Evolutionary conservation across 2,113 vertebrate genomes (phyloP).

Genomic region (Procavia capensis): DNA sequence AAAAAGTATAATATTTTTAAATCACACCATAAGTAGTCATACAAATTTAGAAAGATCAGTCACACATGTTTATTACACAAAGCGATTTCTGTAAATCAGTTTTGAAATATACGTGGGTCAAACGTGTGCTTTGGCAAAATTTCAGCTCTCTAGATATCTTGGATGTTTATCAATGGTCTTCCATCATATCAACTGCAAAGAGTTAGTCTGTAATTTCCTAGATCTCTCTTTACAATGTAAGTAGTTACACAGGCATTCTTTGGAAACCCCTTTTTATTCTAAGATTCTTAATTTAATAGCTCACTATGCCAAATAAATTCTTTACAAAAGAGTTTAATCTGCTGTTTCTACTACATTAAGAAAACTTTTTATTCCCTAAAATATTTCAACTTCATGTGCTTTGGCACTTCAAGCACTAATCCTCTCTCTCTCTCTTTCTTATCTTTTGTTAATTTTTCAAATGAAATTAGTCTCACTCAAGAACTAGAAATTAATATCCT

Average conservation of each 20-base stretch:
- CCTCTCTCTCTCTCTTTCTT: not conserved
- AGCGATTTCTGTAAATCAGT: not conserved
- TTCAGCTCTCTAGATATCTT: not conserved
- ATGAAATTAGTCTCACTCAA: not conserved
- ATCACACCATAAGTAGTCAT: not conserved
- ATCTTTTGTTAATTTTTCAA: not conserved
- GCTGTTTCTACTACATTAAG: not conserved
- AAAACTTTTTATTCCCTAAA: not conserved
- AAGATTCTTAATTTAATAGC: not conserved
- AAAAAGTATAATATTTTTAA: too few relatives aligned
- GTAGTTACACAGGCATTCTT: not conserved
- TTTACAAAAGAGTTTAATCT: not conserved
- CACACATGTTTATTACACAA: not conserved
- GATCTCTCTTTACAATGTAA: not conserved
- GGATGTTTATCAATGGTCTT: not conserved
- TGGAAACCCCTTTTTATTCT: not conserved
- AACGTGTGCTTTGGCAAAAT: not conserved
- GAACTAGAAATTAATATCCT: not conserved
- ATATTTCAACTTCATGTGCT: not conserved
- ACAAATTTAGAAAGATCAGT: not conserved
- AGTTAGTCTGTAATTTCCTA: not conserved
- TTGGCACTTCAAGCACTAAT: not conserved
- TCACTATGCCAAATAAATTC: not conserved
- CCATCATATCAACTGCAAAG: not conserved
- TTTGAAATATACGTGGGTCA: not conserved